Evolutionary conservation across 2,888 invertebrate genomes (phyloP), one percentile per base, ranked within the genome.

Genomic region (Catotricha subobsoleta): DNA sequence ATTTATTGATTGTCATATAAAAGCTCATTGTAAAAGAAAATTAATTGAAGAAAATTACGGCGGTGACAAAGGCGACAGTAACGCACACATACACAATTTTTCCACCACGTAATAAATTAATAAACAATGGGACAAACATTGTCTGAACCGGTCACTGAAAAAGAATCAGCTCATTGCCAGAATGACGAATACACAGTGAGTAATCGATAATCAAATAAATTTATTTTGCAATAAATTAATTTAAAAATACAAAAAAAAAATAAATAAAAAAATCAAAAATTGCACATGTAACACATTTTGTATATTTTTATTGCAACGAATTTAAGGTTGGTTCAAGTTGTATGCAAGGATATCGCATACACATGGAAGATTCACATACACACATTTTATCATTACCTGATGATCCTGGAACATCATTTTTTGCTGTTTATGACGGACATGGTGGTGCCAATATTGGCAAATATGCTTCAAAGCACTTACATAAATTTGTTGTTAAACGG

Each of bases 321-420:
- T 15, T 16, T 8, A 10, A 51, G 49, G 91, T 98, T 5, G 97
- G 91, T n/a, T 88, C 92, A 2, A 92, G 92, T 16, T 92, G 88
- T 57, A 98, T 98, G 97, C 98, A 99, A 65, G 98, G 98, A 60
- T 99, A 98, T 98, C 68, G 98, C 47, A 80, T 94, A 43, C 88
- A 88, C 49, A 98, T 99, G 98, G 98, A 98, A 67, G 98, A 98
- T 65, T 87, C 92, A 0, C 98, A 99, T 60, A 92, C 94, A 38
- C 92, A 95, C 54, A 82, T 98, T 50, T 66, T 98, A 13, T 81
- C 90, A 0, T 60, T 91, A 48, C 88, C 90, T 2, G 91, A 91
- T 55, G 97, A 98, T 61, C 87, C 90, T 21, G 80, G 76, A 18
- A 79, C 91, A 25, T 78, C 92, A 3, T 98, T 87, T 65, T 97